phyloP scores from a whole-genome alignment of 2,888 invertebrate genomes.

The Mamestra brassicae region DNA sequence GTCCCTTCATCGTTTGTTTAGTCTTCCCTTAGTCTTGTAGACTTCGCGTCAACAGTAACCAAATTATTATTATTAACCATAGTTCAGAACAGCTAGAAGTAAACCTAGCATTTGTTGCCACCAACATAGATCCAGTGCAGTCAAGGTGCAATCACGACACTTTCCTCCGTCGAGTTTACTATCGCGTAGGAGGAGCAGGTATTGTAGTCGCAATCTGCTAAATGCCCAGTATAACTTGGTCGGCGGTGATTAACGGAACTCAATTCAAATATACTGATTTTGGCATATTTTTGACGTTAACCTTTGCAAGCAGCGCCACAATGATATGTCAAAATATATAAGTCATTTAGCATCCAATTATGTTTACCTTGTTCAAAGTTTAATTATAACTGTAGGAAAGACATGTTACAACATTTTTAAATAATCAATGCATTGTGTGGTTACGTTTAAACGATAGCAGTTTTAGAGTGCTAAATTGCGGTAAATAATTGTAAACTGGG shows the following conservation, averaged over 20 bases:
- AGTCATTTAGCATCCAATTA: background rate
- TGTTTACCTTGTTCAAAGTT: background rate
- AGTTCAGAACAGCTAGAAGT: slow-evolving; percentile 14
- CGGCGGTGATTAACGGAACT: background rate
- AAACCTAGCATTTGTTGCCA: slow-evolving; percentile 23
- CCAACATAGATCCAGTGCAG: slow-evolving; percentile 36
- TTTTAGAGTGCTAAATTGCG: background rate
- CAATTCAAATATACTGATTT: slow-evolving; percentile 3
- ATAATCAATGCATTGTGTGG: slow-evolving; percentile 3
- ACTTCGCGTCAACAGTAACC: slow-evolving; percentile 9
- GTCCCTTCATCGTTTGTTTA: background rate
- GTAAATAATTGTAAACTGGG: slow-evolving; percentile 2
- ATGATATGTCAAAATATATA: background rate
- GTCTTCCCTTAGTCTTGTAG: background rate
- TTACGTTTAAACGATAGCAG: background rate
- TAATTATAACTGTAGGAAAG: background rate
- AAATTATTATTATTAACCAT: slow-evolving; percentile 1
- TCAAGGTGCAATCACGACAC: slow-evolving; percentile 66
- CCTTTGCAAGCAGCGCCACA: background rate
- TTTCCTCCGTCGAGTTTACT: slow-evolving; percentile 61
- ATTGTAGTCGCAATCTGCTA: slow-evolving; percentile 42
- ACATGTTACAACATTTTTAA: background rate
- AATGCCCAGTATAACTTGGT: slow-evolving; percentile 14
- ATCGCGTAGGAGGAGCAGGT: slow-evolving; percentile 61
- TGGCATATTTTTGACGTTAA: slow-evolving; percentile 13